Evolutionary conservation across 2,888 invertebrate species (phyloP).

Genomic region (Pherbina coryleti): DNA sequence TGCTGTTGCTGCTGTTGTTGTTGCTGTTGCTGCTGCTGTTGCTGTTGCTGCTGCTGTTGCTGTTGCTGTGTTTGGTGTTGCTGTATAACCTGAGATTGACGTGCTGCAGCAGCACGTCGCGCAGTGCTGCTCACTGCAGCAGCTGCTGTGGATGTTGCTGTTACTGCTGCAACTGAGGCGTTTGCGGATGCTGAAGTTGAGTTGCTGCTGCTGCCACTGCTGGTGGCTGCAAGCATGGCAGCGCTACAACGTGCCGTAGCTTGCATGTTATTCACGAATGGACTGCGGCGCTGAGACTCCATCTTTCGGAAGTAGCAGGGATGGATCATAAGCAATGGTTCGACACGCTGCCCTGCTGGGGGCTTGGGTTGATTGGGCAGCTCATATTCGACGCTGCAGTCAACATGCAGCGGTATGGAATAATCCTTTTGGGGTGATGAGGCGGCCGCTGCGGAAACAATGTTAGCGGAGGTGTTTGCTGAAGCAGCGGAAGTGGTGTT

Average conservation of each 20-base stretch:
- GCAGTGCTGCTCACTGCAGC: slow-evolving; percentile 55
- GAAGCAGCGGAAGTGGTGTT: slow-evolving; percentile 47
- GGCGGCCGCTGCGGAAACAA: slow-evolving; percentile 70
- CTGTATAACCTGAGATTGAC: slow-evolving; percentile 51
- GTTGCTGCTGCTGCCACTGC: slow-evolving; percentile 36
- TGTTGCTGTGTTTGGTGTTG: slow-evolving; percentile 58
- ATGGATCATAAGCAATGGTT: slow-evolving; percentile 90
- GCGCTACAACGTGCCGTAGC: slow-evolving; percentile 71
- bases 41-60: slow-evolving; percentile 49
- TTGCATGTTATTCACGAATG: slow-evolving; percentile 87
- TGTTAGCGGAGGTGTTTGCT: slow-evolving; percentile 27
- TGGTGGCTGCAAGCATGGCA: slow-evolving; percentile 56
- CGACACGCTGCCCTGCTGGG: slow-evolving; percentile 84
- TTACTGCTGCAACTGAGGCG: slow-evolving; percentile 50
- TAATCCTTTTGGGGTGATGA: slow-evolving; percentile 79
- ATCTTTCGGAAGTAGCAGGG: slow-evolving; percentile 90
- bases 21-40: slow-evolving; percentile 51
- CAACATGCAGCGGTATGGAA: slow-evolving; percentile 88
- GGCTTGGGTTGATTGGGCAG: slow-evolving; percentile 90
- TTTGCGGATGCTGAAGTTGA: slow-evolving; percentile 43
- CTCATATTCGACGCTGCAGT: slow-evolving; percentile 93
- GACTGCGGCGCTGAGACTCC: slow-evolving; percentile 85
- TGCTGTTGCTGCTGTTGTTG: slow-evolving; percentile 46
- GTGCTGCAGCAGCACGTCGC: slow-evolving; percentile 53
- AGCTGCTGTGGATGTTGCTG: slow-evolving; percentile 16